These are phyloP conservation scores for Andrena flavipes DNA, from an alignment of 2,888 invertebrate genomes.

Conservation along the genomic window DNA sequence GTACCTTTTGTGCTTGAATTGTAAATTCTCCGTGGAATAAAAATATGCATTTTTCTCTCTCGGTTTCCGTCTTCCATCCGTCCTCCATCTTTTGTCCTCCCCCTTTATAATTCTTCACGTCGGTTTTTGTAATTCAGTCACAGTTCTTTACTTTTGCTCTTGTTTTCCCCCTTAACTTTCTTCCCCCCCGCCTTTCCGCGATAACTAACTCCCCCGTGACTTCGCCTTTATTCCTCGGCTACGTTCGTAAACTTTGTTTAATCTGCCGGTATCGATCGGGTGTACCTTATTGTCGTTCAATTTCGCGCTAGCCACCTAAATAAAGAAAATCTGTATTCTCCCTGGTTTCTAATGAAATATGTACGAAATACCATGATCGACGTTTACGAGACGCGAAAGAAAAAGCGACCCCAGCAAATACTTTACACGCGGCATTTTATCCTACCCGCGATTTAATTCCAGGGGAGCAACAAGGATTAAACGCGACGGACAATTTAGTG, in stretches of 20 bases:
- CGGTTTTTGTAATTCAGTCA: slow-evolving; percentile 47
- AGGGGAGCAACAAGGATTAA: slow-evolving; percentile 32
- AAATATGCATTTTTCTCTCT: slow-evolving; percentile 53
- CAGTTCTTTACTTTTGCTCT: slow-evolving; percentile 44
- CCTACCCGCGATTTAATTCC: slow-evolving; percentile 32
- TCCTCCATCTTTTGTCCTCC: slow-evolving; percentile 19
- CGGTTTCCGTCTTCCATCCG: slow-evolving; percentile 19
- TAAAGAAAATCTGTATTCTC: background rate
- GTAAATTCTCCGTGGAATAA: slow-evolving; percentile 57
- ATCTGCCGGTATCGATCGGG: background rate
- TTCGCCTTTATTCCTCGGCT: slow-evolving; percentile 40
- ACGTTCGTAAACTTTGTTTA: slow-evolving; percentile 40
- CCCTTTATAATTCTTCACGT: slow-evolving; percentile 53
- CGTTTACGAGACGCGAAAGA: background rate
- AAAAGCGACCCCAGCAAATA: background rate
- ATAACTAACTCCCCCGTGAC: slow-evolving; percentile 48
- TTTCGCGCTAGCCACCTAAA: background rate
- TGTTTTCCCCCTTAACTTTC: slow-evolving; percentile 49
- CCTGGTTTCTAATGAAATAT: background rate
- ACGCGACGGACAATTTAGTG: slow-evolving; percentile 23
- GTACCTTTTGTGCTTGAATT: slow-evolving; percentile 47
- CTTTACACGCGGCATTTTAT: background rate
- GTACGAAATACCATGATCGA: background rate
- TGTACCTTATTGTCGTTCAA: background rate
- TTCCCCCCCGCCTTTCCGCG: slow-evolving; percentile 13